phyloP scores from a whole-genome alignment of 2,113 vertebrate species.

The Oryctolagus cuniculus region mOryCun1.1 NC_091442.1:47304001-47304500 shows the following conservation, averaged over 20 bases:
- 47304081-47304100: neutral
- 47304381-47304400: too few species aligned
- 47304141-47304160: neutral
- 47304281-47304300: neutral
- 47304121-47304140: neutral
- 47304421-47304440: too few species aligned
- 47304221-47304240: too few species aligned
- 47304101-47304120: neutral
- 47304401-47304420: too few species aligned
- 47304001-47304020: neutral
- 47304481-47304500: too few species aligned
- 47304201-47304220: neutral
- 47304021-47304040: neutral
- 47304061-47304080: constrained; percentile 6
- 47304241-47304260: too few species aligned
- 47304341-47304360: too few species aligned
- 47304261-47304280: neutral
- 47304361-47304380: too few species aligned
- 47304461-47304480: too few species aligned
- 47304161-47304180: neutral
- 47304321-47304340: too few species aligned
- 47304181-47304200: neutral
- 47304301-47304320: too few species aligned
- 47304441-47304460: too few species aligned
- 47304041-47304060: neutral